These are phyloP conservation scores for Eupithecia abbreviata DNA, from an alignment of 2,888 invertebrate species.

Conservation along the genomic window DNA sequence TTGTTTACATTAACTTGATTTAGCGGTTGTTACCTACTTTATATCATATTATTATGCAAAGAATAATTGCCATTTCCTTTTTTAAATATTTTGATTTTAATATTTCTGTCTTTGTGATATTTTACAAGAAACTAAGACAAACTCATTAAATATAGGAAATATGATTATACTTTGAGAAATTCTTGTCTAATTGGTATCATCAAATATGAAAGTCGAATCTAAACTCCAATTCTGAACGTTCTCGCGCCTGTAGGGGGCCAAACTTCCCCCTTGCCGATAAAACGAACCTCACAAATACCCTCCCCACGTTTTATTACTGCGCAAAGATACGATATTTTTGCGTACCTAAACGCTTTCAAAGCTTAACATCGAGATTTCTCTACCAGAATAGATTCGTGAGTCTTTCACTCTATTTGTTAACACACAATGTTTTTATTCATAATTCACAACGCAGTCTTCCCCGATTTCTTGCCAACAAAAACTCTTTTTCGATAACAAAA, in stretches of 20 bases:
- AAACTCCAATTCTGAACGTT: constrained; percentile 29
- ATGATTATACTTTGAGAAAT: not conserved
- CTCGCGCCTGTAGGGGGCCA: constrained; percentile 16
- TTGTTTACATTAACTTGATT: not conserved
- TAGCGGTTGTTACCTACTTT: no score
- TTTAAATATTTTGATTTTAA: not conserved
- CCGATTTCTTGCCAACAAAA: constrained; percentile 44
- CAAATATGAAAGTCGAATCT: constrained; percentile 39
- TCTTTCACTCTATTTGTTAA: constrained; percentile 38
- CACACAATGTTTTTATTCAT: constrained; percentile 24
- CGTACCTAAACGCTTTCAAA: constrained; percentile 40
- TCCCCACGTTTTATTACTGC: constrained; percentile 40
- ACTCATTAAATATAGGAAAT: not conserved
- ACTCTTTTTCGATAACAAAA: constrained; percentile 47
- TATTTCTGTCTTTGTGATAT: not conserved
- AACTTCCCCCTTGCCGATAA: constrained; percentile 36
- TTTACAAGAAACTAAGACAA: not conserved
- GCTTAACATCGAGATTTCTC: constrained; percentile 42
- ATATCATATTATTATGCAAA: not conserved
- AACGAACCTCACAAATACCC: constrained; percentile 37
- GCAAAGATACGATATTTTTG: constrained; percentile 45
- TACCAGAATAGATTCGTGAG: constrained; percentile 30
- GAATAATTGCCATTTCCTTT: not conserved
- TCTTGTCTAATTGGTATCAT: constrained; percentile 38
- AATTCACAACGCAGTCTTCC: constrained; percentile 42